Evolutionary conservation across 2,888 invertebrate species (phyloP).

Genomic region (Thymelicus lineola): DNA sequence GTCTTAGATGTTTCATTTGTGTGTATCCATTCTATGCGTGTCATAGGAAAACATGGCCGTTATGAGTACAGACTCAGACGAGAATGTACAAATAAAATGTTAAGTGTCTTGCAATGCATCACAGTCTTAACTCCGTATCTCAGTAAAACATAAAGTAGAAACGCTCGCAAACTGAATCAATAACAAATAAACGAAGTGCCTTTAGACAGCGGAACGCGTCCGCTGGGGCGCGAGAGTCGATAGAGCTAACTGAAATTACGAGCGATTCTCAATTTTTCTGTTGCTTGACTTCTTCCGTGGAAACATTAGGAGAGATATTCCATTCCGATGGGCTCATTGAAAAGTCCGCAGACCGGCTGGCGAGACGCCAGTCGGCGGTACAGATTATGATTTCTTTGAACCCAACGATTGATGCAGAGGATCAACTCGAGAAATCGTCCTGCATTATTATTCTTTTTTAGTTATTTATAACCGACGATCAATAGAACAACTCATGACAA

Average conservation of each 20-base stretch:
- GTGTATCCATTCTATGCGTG: too few species aligned
- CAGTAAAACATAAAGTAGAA: slow-evolving; percentile 19
- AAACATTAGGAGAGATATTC: slow-evolving; percentile 82
- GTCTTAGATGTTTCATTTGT: too few species aligned
- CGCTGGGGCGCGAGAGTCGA: slow-evolving; percentile 32
- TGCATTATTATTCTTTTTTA: background rate
- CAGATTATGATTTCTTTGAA: slow-evolving; percentile 76
- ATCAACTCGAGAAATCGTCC: slow-evolving; percentile 14
- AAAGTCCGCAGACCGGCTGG: slow-evolving; percentile 82
- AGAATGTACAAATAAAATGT: too few species aligned
- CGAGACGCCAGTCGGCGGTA: slow-evolving; percentile 67
- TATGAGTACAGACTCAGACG: too few species aligned
- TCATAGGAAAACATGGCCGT: too few species aligned
- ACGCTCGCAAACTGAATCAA: slow-evolving; percentile 25
- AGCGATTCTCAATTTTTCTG: slow-evolving; percentile 58
- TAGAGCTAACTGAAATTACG: slow-evolving; percentile 43
- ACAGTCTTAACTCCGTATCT: background rate
- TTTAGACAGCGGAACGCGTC: slow-evolving; percentile 29
- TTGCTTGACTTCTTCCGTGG: slow-evolving; percentile 79
- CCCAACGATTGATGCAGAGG: slow-evolving; percentile 68
- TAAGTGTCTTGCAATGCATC: background rate
- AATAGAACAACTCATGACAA: too few species aligned
- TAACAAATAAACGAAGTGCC: slow-evolving; percentile 23
- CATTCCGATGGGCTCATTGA: slow-evolving; percentile 81
- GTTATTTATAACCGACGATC: too few species aligned